Conservation (phyloP, 2,797 vertebrate genomes). For the Choloepus didactylus region DNA sequence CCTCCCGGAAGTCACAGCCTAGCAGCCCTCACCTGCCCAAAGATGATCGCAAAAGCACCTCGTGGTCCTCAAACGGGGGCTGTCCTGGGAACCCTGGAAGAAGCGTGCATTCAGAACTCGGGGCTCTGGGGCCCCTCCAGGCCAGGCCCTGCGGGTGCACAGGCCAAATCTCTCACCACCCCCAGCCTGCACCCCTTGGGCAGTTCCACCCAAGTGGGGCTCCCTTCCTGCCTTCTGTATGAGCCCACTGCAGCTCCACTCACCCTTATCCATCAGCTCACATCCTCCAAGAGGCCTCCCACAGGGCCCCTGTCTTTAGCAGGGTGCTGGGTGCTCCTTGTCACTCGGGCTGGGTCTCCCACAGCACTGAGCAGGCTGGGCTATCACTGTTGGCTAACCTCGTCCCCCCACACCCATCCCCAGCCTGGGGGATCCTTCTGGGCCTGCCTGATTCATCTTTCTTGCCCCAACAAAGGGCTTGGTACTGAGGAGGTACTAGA, state of each 20-base stretch:
- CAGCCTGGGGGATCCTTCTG: not conserved
- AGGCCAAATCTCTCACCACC: not conserved
- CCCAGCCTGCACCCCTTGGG: fast-evolving
- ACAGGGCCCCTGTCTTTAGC: no score
- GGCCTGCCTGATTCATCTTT: not conserved
- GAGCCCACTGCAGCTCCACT: not conserved
- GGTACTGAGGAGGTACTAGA: fast-evolving
- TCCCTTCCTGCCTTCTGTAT: not conserved
- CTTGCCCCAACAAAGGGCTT: not conserved
- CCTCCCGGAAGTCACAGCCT: fast-evolving
- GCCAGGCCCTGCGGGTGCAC: not conserved
- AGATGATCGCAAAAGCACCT: not conserved
- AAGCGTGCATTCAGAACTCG: fast-evolving
- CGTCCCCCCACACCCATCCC: no score
- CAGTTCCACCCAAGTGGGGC: fast-evolving
- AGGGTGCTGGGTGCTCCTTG: not conserved
- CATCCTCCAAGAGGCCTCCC: not conserved
- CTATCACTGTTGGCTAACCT: not conserved
- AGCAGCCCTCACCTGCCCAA: not conserved
- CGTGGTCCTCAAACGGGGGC: fast-evolving
- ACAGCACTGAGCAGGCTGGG: not conserved
- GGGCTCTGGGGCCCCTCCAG: not conserved
- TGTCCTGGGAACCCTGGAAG: fast-evolving
- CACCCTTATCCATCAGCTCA: not conserved
- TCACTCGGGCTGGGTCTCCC: not conserved